A percentile compares a stretch with the other conserved stretches of the same genome.
phyloP scores from a whole-genome alignment of 2,797 vertebrate genomes.

The Cichlasoma orientale region DNA sequence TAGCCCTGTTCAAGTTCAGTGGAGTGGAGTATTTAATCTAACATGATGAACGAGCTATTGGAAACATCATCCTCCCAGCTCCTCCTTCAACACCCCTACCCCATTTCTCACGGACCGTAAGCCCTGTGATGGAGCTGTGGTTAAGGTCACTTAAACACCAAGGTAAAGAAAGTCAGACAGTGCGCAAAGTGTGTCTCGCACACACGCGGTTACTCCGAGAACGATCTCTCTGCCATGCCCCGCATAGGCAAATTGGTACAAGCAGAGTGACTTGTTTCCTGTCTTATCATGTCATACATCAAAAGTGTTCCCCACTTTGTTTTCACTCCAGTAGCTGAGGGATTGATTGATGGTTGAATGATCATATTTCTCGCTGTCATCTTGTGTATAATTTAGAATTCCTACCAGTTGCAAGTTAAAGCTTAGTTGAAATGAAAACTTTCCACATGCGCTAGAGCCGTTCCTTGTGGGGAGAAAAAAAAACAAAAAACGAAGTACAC shows the following conservation, averaged over 20 bases:
- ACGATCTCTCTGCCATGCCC: background rate
- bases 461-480: background rate
- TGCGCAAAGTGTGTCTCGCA: slow-evolving; percentile 13
- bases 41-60: slow-evolving; percentile 84
- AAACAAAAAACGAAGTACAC: slow-evolving; percentile 19
- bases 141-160: slow-evolving; percentile 71
- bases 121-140: slow-evolving; percentile 63
- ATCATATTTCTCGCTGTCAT: slow-evolving; percentile 15
- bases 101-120: slow-evolving; percentile 55
- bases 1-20: slow-evolving; percentile 75
- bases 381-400: slow-evolving; percentile 1
- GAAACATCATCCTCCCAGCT: slow-evolving; percentile 62
- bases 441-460: slow-evolving; percentile 6
- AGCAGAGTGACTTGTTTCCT: slow-evolving; percentile 12
- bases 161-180: slow-evolving; percentile 63
- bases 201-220: slow-evolving; percentile 6
- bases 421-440: slow-evolving; percentile 5
- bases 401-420: background rate
- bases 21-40: slow-evolving; percentile 85
- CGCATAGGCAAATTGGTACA: slow-evolving; percentile 15
- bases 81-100: slow-evolving; percentile 51
- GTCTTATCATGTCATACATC: slow-evolving; percentile 38
- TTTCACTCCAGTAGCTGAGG: background rate
- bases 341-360: slow-evolving; percentile 22
- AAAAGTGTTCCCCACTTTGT: background rate